Base-by-base conservation (phyloP, 2,113 vertebrate genomes). In the Lucifuga dentata region DNA sequence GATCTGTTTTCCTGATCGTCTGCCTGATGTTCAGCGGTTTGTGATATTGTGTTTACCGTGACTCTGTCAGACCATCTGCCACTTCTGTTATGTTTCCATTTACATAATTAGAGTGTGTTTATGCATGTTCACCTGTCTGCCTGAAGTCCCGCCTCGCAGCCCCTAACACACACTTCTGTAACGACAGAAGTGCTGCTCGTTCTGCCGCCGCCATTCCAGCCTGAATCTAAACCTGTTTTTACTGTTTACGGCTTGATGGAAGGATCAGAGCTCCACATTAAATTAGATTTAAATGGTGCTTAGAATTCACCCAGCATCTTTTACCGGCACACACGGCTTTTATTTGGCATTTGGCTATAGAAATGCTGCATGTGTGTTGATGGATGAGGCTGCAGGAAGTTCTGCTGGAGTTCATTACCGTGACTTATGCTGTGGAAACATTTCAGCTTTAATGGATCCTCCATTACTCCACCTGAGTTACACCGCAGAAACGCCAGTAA, bases 351-450 rank as follows among this genome's bases (percentile, higher is more conserved):
- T 58, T 77, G 61, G 77, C 75, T 39, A 57, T 3, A 67, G 71
- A 63, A 26, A 29, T 5, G 52, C 35, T 29, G 39, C 21, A 66
- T 23, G 50, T 8, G 53, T 10, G 35, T 13, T 88, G 85, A 86
- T 48, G 48, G 48, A 85, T 57, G 53, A 16, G 62, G 43, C 80
- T 68, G 76, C 43, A 40, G 68, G 58, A 74, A 79, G 33, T 59
- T 85, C 56, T 71, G 69, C 44, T 59, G 38, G 68, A 81, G 81
- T 85, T 86, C 73, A 89, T 89, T 86, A 89, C 53, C 20, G 74
- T 83, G 79, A 88, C 85, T 88, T 83, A 81, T 57, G 51, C 59
- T 50, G 55, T 68, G 76, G 71, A 83, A 65, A 71, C 56, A 82
- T 68, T 76, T 64, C 60, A 46, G 56, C 73, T 76, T 73, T 80